Conservation (phyloP, 1,140 invertebrate species). For the Drosophila rufa region DNA sequence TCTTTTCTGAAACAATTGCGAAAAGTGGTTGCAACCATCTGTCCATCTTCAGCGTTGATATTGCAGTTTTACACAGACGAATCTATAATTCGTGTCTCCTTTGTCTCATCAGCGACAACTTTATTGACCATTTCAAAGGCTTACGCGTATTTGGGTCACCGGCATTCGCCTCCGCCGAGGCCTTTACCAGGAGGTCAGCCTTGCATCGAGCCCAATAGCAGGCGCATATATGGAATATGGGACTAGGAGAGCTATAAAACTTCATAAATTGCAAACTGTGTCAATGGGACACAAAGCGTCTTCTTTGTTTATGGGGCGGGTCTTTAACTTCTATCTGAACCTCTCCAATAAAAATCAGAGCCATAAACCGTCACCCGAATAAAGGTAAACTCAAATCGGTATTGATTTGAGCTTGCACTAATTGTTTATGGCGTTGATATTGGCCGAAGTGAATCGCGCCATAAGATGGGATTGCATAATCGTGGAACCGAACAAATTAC, state of each 20-base stretch:
- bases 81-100: neutral
- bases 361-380: conserved; percentile 41
- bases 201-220: conserved; percentile 23
- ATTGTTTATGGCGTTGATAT: conserved; percentile 71
- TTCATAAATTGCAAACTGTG: conserved; percentile 61
- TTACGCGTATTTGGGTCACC: conserved; percentile 48
- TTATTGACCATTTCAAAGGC: conserved; percentile 33
- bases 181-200: conserved; percentile 38
- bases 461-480: conserved; percentile 35
- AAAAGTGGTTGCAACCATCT: too few species aligned
- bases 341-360: conserved; percentile 64
- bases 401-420: conserved; percentile 57
- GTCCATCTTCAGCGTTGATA: neutral
- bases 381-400: conserved; percentile 49
- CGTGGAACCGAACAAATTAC: conserved; percentile 21
- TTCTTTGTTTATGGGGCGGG: conserved; percentile 43
- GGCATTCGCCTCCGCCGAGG: conserved; percentile 4
- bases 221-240: conserved; percentile 17
- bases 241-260: conserved; percentile 33
- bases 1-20: neutral
- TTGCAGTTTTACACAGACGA: neutral
- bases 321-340: conserved; percentile 22
- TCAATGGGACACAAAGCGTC: conserved; percentile 41
- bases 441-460: conserved; percentile 36
- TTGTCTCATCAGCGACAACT: neutral